Evolutionary conservation across 2,888 invertebrate species (phyloP), one percentile per base, ranked within the genome.

Genomic region (Drosophila aldrichi): DNA sequence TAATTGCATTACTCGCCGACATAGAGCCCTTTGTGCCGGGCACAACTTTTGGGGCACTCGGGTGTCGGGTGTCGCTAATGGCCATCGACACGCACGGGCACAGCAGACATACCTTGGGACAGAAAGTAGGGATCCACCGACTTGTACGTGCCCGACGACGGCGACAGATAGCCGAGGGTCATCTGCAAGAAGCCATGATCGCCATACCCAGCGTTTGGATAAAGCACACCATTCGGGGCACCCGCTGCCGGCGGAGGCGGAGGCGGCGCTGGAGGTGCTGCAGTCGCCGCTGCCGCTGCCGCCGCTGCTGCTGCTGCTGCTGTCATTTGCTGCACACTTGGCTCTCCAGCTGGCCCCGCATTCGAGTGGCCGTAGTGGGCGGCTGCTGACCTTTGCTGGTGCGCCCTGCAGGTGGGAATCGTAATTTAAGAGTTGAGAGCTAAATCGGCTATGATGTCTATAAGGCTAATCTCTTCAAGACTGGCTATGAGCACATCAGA

Each of bases 71-170:
- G 89, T 89, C 62, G 51, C 54, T 88, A 87, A 89, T 90, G 74
- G 70, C 70, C 62, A 69, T 83, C 79, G 69, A 68, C 63, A 74
- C 66, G 16, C 38, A 25, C 18, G n/a, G 25, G n/a, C 10, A 34
- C 32, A 20, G 49, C 8, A n/a, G 14, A 60, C 88, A 75, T 93
- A 95, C 96, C 96, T 95, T 96, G 96, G 41, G 95, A 95, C 55
- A 96, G 91, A 92, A 96, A 96, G 91, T 96, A 96, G 0, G 96
- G 96, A 74, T 96, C 95, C 73, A 96, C 95, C 34, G 94, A 94
- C 90, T 96, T 96, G 82, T 96, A 96, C 1, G 95, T 95, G 1
- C 95, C 95, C 29, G 93, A 91, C 36, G 93, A 92, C 0, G 95
- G 94, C 49, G 95, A 95, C 54, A 96, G 89, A 90, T 96, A 96